Base-by-base conservation (phyloP, 2,888 invertebrate genomes). In the Amitus sp. region DNA sequence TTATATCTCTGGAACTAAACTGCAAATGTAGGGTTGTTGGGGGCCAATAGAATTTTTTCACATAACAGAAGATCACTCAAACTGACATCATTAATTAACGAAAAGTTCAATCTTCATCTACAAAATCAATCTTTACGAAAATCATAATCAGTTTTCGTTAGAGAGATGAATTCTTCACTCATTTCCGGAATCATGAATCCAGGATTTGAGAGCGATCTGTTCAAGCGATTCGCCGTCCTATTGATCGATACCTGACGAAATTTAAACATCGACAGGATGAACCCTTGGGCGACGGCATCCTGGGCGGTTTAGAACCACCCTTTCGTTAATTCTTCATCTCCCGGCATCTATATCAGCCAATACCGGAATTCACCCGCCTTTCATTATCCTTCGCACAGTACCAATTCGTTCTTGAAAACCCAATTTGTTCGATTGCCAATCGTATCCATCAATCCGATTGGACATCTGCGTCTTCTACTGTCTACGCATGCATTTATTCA, bases 261-360 rank as follows among this genome's bases (percentile, higher is more conserved):
- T 63, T 65, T 59, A 65, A 58, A 63, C 58, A 69, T 64, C 65
- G 64, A 66, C 58, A 64, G 68, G 69, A 67, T 49, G 67, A 66
- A 65, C 68, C 69, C 69, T 68, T 69, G 68, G 70, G 65, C 71
- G 62, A 70, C 68, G 70, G 73, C 75, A 65, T 75, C 71, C 73
- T 77, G 79, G 81, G 82, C 78, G 80, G 72, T 69, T 43, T 71
- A 46, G 69, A 60, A 66, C 69, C 73, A 69, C 69, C 77, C 74
- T 73, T 68, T 62, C 63, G 73, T 77, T 82, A 82, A 82, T 81
- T 82, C 80, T 81, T 82, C 81, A 82, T 82, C 80, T 77, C 76
- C 77, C 72, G 65, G 68, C 67, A 65, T 74, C 71, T 69, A 72
- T 69, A 71, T 65, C 72, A 69, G 71, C 74, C 76, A 74, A 75